These are phyloP conservation scores for Pseudolycoriella hygida DNA, from an alignment of 2,888 invertebrate genomes.

Conservation along the genomic window DNA sequence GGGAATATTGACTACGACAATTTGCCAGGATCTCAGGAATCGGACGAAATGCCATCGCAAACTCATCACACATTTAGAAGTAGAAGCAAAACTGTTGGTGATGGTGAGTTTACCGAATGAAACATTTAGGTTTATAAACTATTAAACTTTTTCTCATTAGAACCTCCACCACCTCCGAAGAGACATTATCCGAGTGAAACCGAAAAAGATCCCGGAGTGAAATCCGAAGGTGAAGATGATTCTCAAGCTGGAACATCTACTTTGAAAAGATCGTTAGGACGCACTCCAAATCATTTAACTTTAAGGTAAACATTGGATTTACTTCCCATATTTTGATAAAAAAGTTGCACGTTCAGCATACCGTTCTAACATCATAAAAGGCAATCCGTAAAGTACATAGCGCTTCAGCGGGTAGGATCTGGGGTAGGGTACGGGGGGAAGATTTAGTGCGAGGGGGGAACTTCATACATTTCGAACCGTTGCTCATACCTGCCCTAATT, in stretches of 20 bases:
- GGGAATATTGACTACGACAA: slow-evolving; percentile 76
- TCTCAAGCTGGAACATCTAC: slow-evolving; percentile 49
- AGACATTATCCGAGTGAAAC: slow-evolving; percentile 26
- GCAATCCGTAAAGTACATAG: no score
- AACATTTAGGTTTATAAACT: not conserved
- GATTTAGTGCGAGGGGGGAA: no score
- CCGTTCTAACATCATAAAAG: no score
- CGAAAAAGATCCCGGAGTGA: slow-evolving; percentile 54
- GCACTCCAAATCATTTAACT: slow-evolving; percentile 85
- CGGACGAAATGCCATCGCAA: slow-evolving; percentile 37
- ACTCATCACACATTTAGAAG: slow-evolving; percentile 45
- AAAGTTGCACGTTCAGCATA: no score
- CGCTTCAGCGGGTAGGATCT: no score
- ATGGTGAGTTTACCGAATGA: slow-evolving; percentile 26
- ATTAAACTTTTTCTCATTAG: not conserved
- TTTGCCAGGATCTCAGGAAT: slow-evolving; percentile 55
- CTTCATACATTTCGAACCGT: no score
- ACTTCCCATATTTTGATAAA: no score
- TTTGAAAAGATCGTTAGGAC: slow-evolving; percentile 48
- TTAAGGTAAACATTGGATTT: slow-evolving; percentile 39
- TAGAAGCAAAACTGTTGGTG: slow-evolving; percentile 83
- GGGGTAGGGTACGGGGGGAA: no score
- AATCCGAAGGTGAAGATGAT: slow-evolving; percentile 77
- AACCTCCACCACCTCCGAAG: slow-evolving; percentile 23
- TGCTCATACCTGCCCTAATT: no score